Base-by-base conservation (phyloP, 2,888 invertebrate species). In the Tuta absoluta region DNA sequence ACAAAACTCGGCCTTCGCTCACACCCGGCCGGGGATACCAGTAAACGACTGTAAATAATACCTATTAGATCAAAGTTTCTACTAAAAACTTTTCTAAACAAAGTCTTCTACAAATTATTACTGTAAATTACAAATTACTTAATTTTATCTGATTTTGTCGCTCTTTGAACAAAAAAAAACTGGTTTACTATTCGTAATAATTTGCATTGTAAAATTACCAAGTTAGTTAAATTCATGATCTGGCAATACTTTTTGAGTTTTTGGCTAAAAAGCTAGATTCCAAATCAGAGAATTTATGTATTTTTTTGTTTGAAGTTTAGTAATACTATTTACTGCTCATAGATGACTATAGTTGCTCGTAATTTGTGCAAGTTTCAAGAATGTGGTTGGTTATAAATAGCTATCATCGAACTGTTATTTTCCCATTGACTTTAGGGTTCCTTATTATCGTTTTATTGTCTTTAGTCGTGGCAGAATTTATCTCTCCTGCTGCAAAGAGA, bases 21-120 rank as follows among this genome's bases (percentile, higher is more conserved):
- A 90, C 90, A 89, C 89, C 91, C 90, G 90, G 88, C 84, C 84
- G 73, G 90, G 86, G 89, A 88, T 90, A 85, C 88, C 88, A 87
- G 81, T 7, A 3, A 17, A 17, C 11, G 19, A 61, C 49, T 0
- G 0, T 33, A 48, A 49, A 7, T 37, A 4, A 12, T 38, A 58
- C 58, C 21, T 38, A 24, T 14, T 21, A 21, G 7, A 49, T 11
- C 21, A 0, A 21, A 21, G 19, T 12, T 11, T 11, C 21, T 21
- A 49, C 49, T 23, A 17, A 45, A n/a, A n/a, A 45, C n/a, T 4
- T 17, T 45, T 45, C n/a, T 0, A 7, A 45, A 45, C 4, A 3
- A 5, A 17, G 5, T 2, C 17, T 4, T 2, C 5, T 45, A 45
- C 10, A 17, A n/a, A 45, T n/a, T 17, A 45, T 17, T 7, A 45